Evolutionary conservation across 2,888 invertebrate species (phyloP), one percentile per base, ranked within the genome.

Genomic region (Venusia cambrica): DNA sequence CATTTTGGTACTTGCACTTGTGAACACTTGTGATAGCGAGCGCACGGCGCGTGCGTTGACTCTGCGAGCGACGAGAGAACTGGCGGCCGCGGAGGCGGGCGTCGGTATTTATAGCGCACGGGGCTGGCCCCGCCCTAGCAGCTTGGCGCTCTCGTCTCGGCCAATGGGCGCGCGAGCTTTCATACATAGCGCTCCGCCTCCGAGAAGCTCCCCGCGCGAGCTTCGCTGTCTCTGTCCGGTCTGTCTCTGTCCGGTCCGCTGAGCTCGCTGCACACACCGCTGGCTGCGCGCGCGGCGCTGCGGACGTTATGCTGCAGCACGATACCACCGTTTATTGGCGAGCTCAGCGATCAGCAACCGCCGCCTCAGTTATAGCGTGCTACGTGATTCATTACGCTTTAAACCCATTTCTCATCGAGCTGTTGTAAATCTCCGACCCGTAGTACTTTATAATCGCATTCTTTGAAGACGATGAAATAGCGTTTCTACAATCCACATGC

Each of bases 31-130:
- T 24, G 17, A 20, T 29, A 11, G 24, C 19, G 34, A 35, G 43
- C 31, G 63, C 62, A 60, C 54, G 50, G 55, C 65, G 69, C 74
- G 77, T 73, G 75, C 71, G 68, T 62, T 53, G 45, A 48, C 67
- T 59, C 61, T 71, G 76, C 75, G 73, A 71, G 73, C 67, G 65
- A 61, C 61, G 72, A 69, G 71, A 54, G 57, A 67, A 87, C 87
- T 87, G 78, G 59, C 72, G 73, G 69, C 67, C 73, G 81, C 78
- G 79, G 75, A 72, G 78, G 77, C 72, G 81, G 78, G 67, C 51
- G 65, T 39, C 33, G 45, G 48, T 48, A 65, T 75, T 74, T 87
- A 85, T 85, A 83, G 61, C 21, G 28, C 36, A 53, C 38, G 38
- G 15, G 26, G 5, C 15, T 27, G 44, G 52, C 62, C 34, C 78